A percentile compares a stretch with the other conserved stretches of the same genome.
Conservation (phyloP, 1,140 invertebrate genomes). For the Mylabris phalerata region DNA sequence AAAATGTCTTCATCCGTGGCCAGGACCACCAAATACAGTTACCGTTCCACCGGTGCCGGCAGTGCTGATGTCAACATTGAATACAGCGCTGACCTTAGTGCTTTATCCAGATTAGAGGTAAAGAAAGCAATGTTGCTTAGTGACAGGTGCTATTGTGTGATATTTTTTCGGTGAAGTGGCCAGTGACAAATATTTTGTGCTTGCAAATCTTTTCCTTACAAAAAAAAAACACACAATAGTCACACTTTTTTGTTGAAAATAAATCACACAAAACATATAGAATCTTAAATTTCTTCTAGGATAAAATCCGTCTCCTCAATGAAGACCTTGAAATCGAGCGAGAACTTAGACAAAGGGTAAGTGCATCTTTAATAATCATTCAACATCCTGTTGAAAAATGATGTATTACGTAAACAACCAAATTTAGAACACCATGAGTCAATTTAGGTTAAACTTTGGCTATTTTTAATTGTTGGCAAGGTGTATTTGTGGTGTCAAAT, state of each 20-base stretch:
- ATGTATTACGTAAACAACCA: constrained; percentile 20
- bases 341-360: constrained; percentile 94
- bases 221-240: neutral
- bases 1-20: constrained; percentile 65
- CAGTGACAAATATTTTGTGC: neutral
- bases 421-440: constrained; percentile 23
- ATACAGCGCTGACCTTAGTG: constrained; percentile 85
- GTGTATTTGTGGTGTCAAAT: constrained; percentile 5
- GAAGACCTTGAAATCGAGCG: constrained; percentile 96
- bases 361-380: constrained; percentile 31
- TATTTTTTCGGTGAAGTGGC: constrained; percentile 14
- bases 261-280: constrained; percentile 7
- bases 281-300: constrained; percentile 51
- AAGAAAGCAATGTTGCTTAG: constrained; percentile 26
- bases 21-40: constrained; percentile 83
- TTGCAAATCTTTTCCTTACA: neutral
- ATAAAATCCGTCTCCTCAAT: constrained; percentile 94
- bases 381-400: constrained; percentile 7
- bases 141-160: constrained; percentile 1
- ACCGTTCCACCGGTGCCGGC: constrained; percentile 67
- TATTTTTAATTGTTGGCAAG: constrained; percentile 31
- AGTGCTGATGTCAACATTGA: constrained; percentile 87
- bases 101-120: constrained; percentile 90
- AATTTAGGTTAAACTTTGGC: constrained; percentile 24
- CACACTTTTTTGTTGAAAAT: neutral